These are phyloP conservation scores for Gobiocypris rarus DNA, from an alignment of 2,113 vertebrate species.

Conservation along the genomic window DNA sequence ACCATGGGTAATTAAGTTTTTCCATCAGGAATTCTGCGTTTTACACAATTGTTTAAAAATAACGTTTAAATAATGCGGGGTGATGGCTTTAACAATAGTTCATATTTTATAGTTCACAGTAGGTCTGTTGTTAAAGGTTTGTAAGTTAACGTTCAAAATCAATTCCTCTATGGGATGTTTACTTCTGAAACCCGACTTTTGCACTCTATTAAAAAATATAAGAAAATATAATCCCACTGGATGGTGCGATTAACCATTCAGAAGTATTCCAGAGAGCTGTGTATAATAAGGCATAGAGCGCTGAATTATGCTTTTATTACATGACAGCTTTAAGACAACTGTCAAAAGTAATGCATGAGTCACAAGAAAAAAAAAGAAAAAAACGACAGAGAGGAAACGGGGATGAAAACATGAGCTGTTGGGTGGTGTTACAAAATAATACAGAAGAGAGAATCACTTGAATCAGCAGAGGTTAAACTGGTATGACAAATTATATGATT, in stretches of 20 bases:
- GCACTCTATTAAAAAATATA: background rate
- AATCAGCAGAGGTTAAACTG: slow-evolving; percentile 20
- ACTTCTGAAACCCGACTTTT: background rate
- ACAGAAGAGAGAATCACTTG: slow-evolving; percentile 2
- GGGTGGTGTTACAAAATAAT: background rate
- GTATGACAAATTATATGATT: slow-evolving; percentile 10
- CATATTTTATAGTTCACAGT: background rate
- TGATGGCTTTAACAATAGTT: background rate
- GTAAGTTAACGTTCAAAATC: background rate
- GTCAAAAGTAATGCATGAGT: slow-evolving; percentile 12
- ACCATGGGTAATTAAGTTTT: background rate
- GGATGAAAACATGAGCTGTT: slow-evolving; percentile 6
- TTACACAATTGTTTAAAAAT: background rate
- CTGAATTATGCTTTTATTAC: background rate
- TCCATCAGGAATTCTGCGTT: background rate
- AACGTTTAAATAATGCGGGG: background rate
- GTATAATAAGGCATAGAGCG: background rate
- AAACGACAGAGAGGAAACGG: background rate
- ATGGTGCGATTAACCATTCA: background rate
- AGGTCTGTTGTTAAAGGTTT: background rate
- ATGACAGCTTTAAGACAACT: background rate
- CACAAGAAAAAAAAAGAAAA: background rate
- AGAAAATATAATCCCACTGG: background rate
- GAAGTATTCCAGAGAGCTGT: background rate
- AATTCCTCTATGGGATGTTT: background rate